Evolutionary conservation across 2,888 invertebrate genomes (phyloP), one percentile per base, ranked within the genome.

Genomic region (Andricus curvator): DNA sequence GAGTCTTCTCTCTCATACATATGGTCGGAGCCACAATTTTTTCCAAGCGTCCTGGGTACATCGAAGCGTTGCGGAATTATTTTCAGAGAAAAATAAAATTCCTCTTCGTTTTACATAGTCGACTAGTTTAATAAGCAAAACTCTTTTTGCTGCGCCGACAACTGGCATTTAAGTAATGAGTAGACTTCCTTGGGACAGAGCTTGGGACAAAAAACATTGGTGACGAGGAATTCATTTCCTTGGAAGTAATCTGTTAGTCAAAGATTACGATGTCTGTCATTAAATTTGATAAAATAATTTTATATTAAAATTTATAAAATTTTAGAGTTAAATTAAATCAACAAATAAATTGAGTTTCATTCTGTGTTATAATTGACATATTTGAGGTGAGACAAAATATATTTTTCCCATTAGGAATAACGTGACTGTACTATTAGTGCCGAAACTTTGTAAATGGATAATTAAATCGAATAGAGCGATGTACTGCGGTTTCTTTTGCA

Each of bases 401-500:
- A 60, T 74, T 56, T 74, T 56, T 56, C 56, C 56, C 33, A 74
- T 74, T 56, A 74, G 74, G 33, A 51, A 74, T n/a, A 74, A 56
- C 22, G 56, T 74, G 37, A 74, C 74, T 74, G 56, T 37, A 37
- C 33, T 60, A 56, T 74, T 74, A 74, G 37, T 74, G 56, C 56
- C 74, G 13, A 33, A 56, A 56, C 37, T 22, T 74, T 74, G 56
- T 56, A 74, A 74, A 29, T 74, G n/a, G 33, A 51, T 74, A 74
- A 74, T 74, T 74, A 74, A 74, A 74, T 74, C 51, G 56, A 74
- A 74, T 74, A 22, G 56, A 74, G 74, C 56, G 74, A 74, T 74
- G 56, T 74, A 56, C 33, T 74, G 74, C 74, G 74, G 74, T 74
- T 74, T 74, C 74, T 74, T 56, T 74, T 22, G 22, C 74, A 56